Conservation (phyloP, 2,113 vertebrate species). For the Eulemur rufifrons region DNA sequence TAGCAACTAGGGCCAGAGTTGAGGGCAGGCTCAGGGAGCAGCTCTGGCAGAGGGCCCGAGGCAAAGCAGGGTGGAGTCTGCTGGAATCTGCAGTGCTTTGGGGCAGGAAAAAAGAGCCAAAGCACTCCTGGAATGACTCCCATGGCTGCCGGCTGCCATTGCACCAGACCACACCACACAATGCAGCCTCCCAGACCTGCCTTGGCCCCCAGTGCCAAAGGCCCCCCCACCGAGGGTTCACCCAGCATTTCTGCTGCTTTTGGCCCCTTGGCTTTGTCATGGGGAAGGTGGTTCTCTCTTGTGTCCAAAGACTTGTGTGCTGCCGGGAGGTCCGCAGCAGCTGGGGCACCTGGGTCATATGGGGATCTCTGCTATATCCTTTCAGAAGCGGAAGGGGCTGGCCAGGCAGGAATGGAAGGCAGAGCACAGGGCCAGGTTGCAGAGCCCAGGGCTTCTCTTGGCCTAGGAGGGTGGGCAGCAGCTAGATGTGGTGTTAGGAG, state of each 20-base stretch:
- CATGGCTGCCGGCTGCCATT: neutral
- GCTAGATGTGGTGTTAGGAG: neutral
- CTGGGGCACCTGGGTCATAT: neutral
- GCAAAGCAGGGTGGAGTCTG: conserved; percentile 42
- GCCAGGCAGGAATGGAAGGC: neutral
- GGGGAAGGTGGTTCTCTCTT: neutral
- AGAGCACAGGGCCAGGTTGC: neutral
- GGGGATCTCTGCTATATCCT: neutral
- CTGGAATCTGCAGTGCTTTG: conserved; percentile 3
- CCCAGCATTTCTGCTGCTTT: neutral
- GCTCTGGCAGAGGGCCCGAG: conserved; percentile 37
- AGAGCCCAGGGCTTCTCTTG: neutral
- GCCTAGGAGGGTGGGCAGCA: neutral
- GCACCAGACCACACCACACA: neutral
- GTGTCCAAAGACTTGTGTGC: neutral
- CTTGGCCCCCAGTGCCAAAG: neutral
- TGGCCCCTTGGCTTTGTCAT: neutral
- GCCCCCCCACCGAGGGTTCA: neutral
- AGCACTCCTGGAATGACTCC: neutral
- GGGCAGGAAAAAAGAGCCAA: neutral
- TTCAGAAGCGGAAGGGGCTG: neutral
- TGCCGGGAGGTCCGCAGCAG: neutral
- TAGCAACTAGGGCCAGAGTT: neutral
- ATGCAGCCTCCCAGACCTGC: accelerated
- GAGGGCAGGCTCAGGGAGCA: neutral